These are phyloP conservation scores for Brachyptera putata DNA, from an alignment of 2,888 invertebrate species.

Conservation along the genomic window DNA sequence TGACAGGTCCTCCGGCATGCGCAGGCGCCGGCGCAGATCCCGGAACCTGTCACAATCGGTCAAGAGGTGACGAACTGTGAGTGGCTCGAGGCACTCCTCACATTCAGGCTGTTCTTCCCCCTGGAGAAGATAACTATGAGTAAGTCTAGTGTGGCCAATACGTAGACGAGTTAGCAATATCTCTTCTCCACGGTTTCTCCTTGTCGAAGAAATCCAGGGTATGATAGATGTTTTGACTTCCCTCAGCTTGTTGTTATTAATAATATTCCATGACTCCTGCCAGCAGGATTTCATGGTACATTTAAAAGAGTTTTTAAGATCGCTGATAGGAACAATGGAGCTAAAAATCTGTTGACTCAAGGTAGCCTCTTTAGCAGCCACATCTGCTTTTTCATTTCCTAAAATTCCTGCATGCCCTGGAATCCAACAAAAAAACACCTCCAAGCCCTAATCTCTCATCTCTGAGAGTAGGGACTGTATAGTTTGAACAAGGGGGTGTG, in stretches of 20 bases:
- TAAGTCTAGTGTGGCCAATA: background rate
- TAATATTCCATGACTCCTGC: background rate
- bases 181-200: background rate
- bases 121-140: slow-evolving; percentile 1
- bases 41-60: too few relatives aligned
- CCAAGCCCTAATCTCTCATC: too few relatives aligned
- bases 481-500: background rate
- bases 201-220: background rate
- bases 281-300: background rate
- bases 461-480: background rate
- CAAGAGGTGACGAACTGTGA: too few relatives aligned
- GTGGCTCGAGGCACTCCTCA: too few relatives aligned
- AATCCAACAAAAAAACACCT: too few relatives aligned
- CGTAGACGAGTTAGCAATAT: background rate
- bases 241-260: background rate
- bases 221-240: background rate
- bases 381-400: background rate
- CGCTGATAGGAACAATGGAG: background rate
- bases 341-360: background rate
- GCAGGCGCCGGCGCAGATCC: too few relatives aligned
- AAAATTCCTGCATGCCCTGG: background rate
- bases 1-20: too few relatives aligned
- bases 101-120: too few relatives aligned
- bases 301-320: background rate
- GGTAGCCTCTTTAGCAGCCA: background rate